Base-by-base conservation (phyloP, 37 sponge, comb jelly and placozoan species). In the Mnemiopsis leidyi region DNA sequence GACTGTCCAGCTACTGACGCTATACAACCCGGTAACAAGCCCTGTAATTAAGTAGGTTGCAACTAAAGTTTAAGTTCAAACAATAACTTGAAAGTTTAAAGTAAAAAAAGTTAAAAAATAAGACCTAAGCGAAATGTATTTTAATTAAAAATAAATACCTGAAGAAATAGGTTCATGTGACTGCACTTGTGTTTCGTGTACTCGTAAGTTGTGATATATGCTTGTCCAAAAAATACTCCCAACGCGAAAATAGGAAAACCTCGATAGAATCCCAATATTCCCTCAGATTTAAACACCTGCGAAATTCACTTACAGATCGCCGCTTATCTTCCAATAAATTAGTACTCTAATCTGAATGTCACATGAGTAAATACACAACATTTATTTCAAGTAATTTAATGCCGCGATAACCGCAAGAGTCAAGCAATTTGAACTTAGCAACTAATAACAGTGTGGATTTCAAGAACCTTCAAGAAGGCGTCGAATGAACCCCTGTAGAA, bases 181-280 rank as follows among this genome's bases (percentile, higher is more conserved):
- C 92, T 92, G 23, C 75, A 79, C 37, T 28, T 48, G 71, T 94
- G 92, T 29, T 98, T 93, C 23, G 83, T 69, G 0, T 97, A 23
- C 92, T 98, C 97, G 94, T 98, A 98, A 29, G 96, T 94, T 16
- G 96, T 96, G 88, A 97, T 96, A 94, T 98, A 97, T 29, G 96
- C 0, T 38, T 98, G 99, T 0, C 97, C 97, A 20, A 97, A 94
- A 0, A 95, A 37, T 23, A 98, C 16, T 0, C 96, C 95, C 0
- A 97, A 32, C n/a, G 93, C 73, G 92, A 92, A 94, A 23, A 95
- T 93, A 1, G 93, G 75, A 77, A 96, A 98, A 28, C 99, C 99
- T 79, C 95, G 97, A 94, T 97, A 98, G 0, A 98, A 94, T 0
- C 99, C 99, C 0, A 94, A 82, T 0, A 96, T 36, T 18, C 99